These are phyloP conservation scores for Lagorchestes hirsutus DNA, from an alignment of 2,797 vertebrate genomes.

Conservation along the genomic window DNA sequence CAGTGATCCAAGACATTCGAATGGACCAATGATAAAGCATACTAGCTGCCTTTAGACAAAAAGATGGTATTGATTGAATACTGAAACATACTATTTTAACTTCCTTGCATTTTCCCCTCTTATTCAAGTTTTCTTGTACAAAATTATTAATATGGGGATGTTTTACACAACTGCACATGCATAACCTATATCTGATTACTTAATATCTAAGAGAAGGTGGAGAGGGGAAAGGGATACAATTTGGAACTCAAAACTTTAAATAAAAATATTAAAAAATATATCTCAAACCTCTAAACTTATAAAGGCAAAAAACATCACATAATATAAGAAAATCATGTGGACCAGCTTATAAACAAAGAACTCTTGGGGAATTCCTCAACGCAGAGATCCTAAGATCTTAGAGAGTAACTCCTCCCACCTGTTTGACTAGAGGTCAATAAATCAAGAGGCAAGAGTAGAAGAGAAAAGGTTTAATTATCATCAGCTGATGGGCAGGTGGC, in stretches of 20 bases:
- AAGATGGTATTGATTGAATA: not conserved
- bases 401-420: not conserved
- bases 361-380: not conserved
- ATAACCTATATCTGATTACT: not conserved
- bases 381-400: not conserved
- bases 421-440: not conserved
- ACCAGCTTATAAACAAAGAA: not conserved
- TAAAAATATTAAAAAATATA: not conserved
- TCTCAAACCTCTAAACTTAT: not conserved
- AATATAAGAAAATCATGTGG: too few relatives aligned
- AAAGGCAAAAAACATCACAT: not conserved
- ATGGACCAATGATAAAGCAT: not conserved
- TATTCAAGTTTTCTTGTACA: not conserved
- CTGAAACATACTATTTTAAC: not conserved
- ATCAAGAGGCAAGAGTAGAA: not conserved
- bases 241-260: not conserved
- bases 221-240: not conserved
- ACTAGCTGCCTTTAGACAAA: not conserved
- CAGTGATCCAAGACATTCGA: not conserved
- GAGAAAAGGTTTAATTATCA: not conserved
- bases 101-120: not conserved
- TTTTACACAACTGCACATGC: not conserved
- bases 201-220: not conserved
- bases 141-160: not conserved
- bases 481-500: not conserved